A percentile compares a stretch with the other conserved stretches of the same genome.
phyloP scores from a whole-genome alignment of 2,797 vertebrate species.

The Botia kubotai region DNA sequence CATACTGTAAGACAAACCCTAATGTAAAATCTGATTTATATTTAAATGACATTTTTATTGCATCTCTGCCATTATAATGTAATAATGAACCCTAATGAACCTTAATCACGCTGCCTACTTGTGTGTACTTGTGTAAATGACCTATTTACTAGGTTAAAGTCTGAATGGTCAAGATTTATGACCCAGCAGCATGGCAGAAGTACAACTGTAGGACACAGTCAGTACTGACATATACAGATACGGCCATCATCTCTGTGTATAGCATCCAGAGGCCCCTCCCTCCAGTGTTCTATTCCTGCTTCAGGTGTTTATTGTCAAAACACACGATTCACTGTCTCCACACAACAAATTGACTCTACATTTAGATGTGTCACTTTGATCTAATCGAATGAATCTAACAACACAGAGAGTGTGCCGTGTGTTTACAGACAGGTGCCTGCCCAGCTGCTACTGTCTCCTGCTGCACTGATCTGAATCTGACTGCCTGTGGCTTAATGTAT shows the following conservation, averaged over 20 bases:
- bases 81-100: constrained; percentile 7
- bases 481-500: neutral
- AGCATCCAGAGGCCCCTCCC: constrained; percentile 11
- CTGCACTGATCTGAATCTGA: constrained; percentile 28
- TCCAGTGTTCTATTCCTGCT: constrained; percentile 18
- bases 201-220: constrained; percentile 7
- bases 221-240: constrained; percentile 37
- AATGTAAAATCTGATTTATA: neutral
- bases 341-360: constrained; percentile 33
- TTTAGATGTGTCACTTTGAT: constrained; percentile 52
- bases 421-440: constrained; percentile 46
- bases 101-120: neutral
- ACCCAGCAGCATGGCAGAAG: neutral
- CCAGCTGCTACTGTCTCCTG: constrained; percentile 16
- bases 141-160: neutral
- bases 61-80: neutral
- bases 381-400: constrained; percentile 49
- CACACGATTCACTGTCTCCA: constrained; percentile 40
- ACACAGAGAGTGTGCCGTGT: constrained; percentile 57
- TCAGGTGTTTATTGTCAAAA: constrained; percentile 58
- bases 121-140: neutral
- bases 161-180: constrained; percentile 26
- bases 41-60: neutral
- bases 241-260: constrained; percentile 18
- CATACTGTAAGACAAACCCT: too few species aligned